Evolutionary conservation across 1,140 invertebrate genomes (phyloP).

Genomic region (Papilio glaucus): DNA sequence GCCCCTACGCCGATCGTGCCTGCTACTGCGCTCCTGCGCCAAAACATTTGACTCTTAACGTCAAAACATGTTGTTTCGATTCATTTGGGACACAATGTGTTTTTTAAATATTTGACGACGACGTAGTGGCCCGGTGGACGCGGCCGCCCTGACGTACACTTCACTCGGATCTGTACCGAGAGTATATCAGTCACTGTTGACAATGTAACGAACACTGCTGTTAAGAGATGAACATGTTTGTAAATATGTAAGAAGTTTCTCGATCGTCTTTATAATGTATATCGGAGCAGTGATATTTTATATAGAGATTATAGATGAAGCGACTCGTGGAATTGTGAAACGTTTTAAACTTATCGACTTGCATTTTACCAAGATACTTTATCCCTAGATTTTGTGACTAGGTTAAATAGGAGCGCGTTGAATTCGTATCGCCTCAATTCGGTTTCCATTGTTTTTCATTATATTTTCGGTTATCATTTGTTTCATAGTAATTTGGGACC

Average conservation of each 20-base stretch:
- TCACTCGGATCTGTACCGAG: too few species aligned
- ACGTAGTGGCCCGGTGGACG: not conserved
- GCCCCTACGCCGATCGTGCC: slow-evolving; percentile 66
- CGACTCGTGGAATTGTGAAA: slow-evolving; percentile 62
- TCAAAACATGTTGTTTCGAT: slow-evolving; percentile 48
- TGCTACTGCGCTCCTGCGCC: slow-evolving; percentile 49
- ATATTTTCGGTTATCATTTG: too few species aligned
- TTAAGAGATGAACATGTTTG: slow-evolving; percentile 62
- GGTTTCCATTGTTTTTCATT: slow-evolving; percentile 45
- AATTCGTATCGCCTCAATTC: not conserved
- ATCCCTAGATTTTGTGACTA: slow-evolving; percentile 68
- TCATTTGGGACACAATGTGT: slow-evolving; percentile 39
- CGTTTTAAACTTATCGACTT: slow-evolving; percentile 48
- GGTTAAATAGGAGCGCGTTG: slow-evolving; percentile 43
- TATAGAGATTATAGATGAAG: slow-evolving; percentile 64
- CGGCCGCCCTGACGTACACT: too few species aligned
- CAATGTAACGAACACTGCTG: slow-evolving; percentile 53
- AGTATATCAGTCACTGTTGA: too few species aligned
- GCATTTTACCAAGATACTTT: slow-evolving; percentile 40
- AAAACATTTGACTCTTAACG: slow-evolving; percentile 49
- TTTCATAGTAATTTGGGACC: slow-evolving; percentile 81
- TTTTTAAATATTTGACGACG: slow-evolving; percentile 46
- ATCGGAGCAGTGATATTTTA: slow-evolving; percentile 77
- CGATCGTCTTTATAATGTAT: slow-evolving; percentile 66
- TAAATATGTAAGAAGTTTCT: slow-evolving; percentile 68